Evolutionary conservation across 2,113 vertebrate genomes (phyloP).

Genomic region (Aspiorhynchus laticeps): DNA sequence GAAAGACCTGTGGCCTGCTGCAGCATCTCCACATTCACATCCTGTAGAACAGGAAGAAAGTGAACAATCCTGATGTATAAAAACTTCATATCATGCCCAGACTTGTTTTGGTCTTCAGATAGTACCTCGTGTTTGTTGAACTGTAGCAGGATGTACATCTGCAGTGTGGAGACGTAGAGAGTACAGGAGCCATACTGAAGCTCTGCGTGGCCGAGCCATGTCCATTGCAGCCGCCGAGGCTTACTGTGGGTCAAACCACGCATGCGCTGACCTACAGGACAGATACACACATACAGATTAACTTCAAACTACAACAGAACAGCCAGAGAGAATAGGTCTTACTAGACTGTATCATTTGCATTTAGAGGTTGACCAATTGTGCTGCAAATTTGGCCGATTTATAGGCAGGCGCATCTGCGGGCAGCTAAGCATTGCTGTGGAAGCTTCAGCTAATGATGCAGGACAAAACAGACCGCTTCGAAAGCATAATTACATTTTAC

Average conservation of each 20-base stretch:
- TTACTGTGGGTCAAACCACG: conserved; percentile 67
- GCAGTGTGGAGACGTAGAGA: conserved; percentile 89
- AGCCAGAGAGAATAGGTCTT: not conserved
- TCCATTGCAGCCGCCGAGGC: conserved; percentile 88
- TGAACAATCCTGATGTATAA: not conserved
- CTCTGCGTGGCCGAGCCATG: conserved; percentile 90
- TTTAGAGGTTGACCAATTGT: too few species aligned
- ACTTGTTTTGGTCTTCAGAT: not conserved
- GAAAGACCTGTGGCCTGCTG: conserved; percentile 76
- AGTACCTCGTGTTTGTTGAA: conserved; percentile 81
- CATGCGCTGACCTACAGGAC: conserved; percentile 79
- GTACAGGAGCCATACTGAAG: conserved; percentile 79
- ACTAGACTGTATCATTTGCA: not conserved
- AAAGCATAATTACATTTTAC: too few species aligned
- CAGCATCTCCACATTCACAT: conserved; percentile 76
- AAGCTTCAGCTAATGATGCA: too few species aligned
- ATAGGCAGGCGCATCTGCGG: too few species aligned
- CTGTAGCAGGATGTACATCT: conserved; percentile 92
- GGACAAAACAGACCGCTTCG: too few species aligned
- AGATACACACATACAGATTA: not conserved
- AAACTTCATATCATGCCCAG: not conserved
- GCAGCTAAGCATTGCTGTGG: too few species aligned
- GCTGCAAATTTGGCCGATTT: too few species aligned
- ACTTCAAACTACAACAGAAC: not conserved
- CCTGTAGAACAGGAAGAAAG: conserved; percentile 67